These are phyloP conservation scores for Papilio demoleus DNA, from an alignment of 2,888 invertebrate genomes.

Conservation along the genomic window DNA sequence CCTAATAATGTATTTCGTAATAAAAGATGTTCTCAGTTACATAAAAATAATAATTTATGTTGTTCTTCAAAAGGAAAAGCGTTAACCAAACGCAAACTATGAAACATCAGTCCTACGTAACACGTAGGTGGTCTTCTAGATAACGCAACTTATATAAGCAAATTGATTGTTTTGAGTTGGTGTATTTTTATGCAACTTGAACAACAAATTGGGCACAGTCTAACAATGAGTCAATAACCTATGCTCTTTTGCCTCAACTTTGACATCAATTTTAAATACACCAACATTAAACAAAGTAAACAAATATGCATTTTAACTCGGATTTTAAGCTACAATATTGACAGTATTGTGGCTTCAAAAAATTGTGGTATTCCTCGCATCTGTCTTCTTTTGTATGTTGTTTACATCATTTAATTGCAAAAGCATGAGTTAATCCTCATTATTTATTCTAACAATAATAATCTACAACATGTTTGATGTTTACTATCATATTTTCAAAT, in stretches of 20 bases:
- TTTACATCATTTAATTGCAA: too few species aligned
- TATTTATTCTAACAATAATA: neutral
- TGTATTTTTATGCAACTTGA: conserved; percentile 24
- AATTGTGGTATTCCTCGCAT: neutral
- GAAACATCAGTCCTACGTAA: conserved; percentile 35
- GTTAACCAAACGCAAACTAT: conserved; percentile 23
- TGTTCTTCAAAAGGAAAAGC: conserved; percentile 22
- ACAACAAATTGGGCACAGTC: conserved; percentile 16
- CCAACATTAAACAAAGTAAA: too few species aligned
- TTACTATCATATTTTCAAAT: neutral
- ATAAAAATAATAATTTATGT: conserved; percentile 35
- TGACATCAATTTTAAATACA: conserved; percentile 3
- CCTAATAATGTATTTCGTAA: conserved; percentile 7
- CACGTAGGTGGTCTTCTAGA: conserved; percentile 21
- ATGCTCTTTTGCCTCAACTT: conserved; percentile 8
- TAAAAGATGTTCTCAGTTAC: conserved; percentile 27
- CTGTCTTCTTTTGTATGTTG: neutral
- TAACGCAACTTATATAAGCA: conserved; percentile 31
- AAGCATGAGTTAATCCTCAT: too few species aligned
- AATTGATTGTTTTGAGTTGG: conserved; percentile 6
- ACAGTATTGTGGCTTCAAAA: neutral
- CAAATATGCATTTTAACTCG: neutral
- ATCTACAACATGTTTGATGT: neutral
- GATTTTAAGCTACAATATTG: neutral
- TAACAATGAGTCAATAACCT: conserved; percentile 5